Evolutionary conservation across 2,888 invertebrate species (phyloP), one percentile per base, ranked within the genome.

Genomic region (Autographa gamma): DNA sequence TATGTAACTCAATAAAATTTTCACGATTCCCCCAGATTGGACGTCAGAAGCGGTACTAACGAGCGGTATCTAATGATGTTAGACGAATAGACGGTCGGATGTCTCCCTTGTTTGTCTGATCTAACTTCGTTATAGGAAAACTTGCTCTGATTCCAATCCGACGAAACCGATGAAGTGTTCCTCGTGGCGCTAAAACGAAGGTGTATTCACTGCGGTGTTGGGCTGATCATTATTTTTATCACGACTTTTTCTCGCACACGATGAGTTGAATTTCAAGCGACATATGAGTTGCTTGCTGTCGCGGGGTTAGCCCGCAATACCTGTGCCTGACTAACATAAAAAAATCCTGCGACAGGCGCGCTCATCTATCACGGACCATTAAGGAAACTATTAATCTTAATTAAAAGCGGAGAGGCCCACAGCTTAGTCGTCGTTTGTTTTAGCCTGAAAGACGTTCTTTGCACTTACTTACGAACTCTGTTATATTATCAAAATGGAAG

Each of bases 41-140:
- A 83, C 80, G 77, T 85, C 83, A 85, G 78, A 83, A 75, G 77
- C 81, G 82, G 80, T 77, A 79, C 86, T 86, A 89, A 87, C 87
- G 84, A 87, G 86, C 82, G 74, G 78, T 77, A 79, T 83, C 80
- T 89, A 89, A 91, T 88, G 85, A 86, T 71, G 87, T 90, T 89
- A 90, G 77, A 75, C 82, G 76, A 81, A 76, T 83, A 85, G 88
- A 77, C 84, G 83, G 86, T 78, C 82, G 78, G 78, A 85, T 84
- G 87, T 85, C 86, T 80, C 82, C 75, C 80, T 84, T 88, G 85
- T 89, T 91, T 90, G 90, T 90, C 86, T 88, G 87, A 81, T 84
- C 83, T 86, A 90, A 92, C 90, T 88, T 88, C 82, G 88, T 91
- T 91, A 91, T 85, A 85, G 84, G 84, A 83, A 83, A 88, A 88